Base-by-base conservation (phyloP, 2,797 vertebrate genomes). In the Tragelaphus oryx region DNA sequence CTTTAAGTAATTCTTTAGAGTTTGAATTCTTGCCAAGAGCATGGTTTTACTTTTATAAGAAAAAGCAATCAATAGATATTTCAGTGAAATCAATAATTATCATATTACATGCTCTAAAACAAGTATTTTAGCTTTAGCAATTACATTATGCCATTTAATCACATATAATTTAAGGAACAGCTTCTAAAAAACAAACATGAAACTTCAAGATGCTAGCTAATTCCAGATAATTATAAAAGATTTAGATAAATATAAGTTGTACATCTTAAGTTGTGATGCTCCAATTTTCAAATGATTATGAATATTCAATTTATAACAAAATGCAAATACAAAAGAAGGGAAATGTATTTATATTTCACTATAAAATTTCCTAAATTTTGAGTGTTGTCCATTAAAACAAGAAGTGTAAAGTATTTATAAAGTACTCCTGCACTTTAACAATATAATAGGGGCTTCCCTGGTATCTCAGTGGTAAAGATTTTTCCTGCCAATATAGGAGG, bases 231-330 rank as follows among this genome's bases (percentile, higher is more conserved):
- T 82, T 91, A 24, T 88, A 94, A 87, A 60, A 91, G 12, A 68
- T 91, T 86, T 89, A 94, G 59, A 90, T 82, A 94, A 78, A 89
- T 62, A 22, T 41, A 85, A 91, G 18, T 79, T 90, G 80, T 46
- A 76, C 6, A 59, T 87, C 50, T 86, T 52, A 41, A 94, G 28
- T 91, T 79, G n/a, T 20, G n/a, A 95, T 50, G 60, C 8, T 71
- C 76, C 44, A 83, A 87, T 87, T 82, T 87, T 91, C 41, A 82
- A 86, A 75, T 2, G 41, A 37, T 57, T 87, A 44, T 59, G 82
- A 91, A 68, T 60, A 68, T 50, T 91, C 76, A 93, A 94, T 60
- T 54, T 54, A 71, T 52, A 89, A 93, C 76, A 83, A 54, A 41
- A 68, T 13, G 26, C 41, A 82, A 78, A 8, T 71, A 79, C 20